Conservation (phyloP, 1,140 invertebrate genomes). For the Pectinophora gossypiella region DNA sequence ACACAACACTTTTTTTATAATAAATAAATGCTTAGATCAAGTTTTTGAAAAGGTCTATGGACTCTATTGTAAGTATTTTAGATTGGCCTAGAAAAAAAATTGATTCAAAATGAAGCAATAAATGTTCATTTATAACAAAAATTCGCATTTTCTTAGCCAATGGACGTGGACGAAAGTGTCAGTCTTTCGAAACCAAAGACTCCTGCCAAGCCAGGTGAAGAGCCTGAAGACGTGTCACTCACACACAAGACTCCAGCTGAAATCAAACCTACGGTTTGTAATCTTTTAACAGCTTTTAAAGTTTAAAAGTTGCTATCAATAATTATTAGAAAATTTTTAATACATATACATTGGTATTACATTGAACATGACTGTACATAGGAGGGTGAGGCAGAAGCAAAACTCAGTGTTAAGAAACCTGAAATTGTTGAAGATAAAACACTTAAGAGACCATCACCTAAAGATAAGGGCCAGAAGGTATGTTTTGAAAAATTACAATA, state of each 20-base stretch:
- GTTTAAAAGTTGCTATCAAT: no score
- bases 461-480: conserved; percentile 54
- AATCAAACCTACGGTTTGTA: conserved; percentile 63
- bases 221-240: conserved; percentile 62
- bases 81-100: no score
- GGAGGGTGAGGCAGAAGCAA: conserved; percentile 62
- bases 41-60: no score
- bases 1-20: no score
- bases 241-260: conserved; percentile 69
- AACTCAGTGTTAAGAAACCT: conserved; percentile 64
- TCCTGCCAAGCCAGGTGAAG: conserved; percentile 48
- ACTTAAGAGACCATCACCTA: conserved; percentile 54
- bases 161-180: conserved; percentile 65
- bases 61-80: no score
- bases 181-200: conserved; percentile 54
- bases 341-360: background rate
- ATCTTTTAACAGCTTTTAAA: background rate
- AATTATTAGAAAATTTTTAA: background rate
- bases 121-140: background rate
- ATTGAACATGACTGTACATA: conserved; percentile 20
- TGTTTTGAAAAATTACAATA: conserved; percentile 11
- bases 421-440: conserved; percentile 67
- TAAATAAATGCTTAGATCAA: no score
- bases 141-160: conserved; percentile 45
- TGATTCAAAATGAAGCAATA: no score